Percentiles rank a stretch among this genome's conserved stretches.
These are phyloP conservation scores for Sebastes flavidus DNA, from an alignment of 2,797 vertebrate species.

Conservation along the genomic window DNA sequence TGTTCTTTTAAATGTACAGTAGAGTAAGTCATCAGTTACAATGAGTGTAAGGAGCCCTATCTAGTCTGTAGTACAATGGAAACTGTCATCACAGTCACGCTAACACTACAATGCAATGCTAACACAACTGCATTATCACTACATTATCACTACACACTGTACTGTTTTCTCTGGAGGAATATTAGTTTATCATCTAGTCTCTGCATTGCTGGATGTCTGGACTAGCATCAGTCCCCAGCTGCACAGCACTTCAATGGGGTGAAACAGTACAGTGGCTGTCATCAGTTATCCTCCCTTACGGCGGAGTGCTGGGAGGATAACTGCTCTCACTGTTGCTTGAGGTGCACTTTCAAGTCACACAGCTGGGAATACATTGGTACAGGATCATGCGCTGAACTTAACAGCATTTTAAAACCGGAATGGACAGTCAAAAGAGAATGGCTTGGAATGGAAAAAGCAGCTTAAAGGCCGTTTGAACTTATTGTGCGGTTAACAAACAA, in stretches of 20 bases:
- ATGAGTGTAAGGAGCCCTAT: not conserved
- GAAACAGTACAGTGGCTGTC: slow-evolving; percentile 28
- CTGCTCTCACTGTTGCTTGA: not conserved
- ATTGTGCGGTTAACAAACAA: not conserved
- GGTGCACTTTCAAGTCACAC: not conserved
- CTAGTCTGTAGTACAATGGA: not conserved
- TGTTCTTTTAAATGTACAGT: not conserved
- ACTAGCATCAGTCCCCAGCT: not conserved
- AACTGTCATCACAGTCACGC: not conserved
- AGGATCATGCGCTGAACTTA: not conserved
- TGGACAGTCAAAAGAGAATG: not conserved
- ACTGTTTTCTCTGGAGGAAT: slow-evolving; percentile 18
- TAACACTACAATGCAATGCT: slow-evolving; percentile 7
- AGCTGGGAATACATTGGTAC: not conserved
- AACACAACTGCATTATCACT: not conserved
- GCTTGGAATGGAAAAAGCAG: not conserved
- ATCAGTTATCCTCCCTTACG: slow-evolving; percentile 25
- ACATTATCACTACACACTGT: not conserved
- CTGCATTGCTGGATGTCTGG: not conserved
- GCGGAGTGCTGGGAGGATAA: slow-evolving; percentile 2
- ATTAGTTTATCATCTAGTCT: slow-evolving; percentile 20
- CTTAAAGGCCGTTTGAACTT: not conserved
- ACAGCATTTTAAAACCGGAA: not conserved
- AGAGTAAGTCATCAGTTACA: not conserved
- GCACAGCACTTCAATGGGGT: slow-evolving; percentile 16